phyloP scores from a whole-genome alignment of 2,113 vertebrate genomes.

The Dipodomys merriami region DNA sequence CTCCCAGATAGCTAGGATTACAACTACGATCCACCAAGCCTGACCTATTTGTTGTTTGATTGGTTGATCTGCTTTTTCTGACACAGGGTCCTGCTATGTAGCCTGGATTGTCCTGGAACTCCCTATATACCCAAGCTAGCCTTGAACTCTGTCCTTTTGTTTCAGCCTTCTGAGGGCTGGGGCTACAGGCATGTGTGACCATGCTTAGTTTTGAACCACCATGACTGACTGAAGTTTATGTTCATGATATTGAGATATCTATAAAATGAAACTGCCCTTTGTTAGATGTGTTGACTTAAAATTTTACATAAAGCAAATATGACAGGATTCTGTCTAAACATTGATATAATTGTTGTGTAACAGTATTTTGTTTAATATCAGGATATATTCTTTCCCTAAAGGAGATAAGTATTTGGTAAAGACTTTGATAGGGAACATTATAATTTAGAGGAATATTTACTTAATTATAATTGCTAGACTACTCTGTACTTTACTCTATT shows the following conservation, averaged over 20 bases:
- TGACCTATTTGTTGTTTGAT: too few relatives aligned
- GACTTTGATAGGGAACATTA: not conserved
- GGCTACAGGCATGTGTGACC: not conserved
- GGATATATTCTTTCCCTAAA: not conserved
- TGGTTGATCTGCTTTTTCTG: not conserved
- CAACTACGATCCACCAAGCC: too few relatives aligned
- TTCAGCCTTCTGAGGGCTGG: not conserved
- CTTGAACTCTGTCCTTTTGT: not conserved
- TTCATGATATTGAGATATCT: not conserved
- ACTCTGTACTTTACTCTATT: not conserved
- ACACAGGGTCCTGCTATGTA: not conserved
- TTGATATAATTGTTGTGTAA: conserved; percentile 16
- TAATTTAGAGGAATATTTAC: not conserved
- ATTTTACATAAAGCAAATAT: conserved; percentile 12
- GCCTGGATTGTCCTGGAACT: too few relatives aligned
- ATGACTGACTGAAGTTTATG: not conserved
- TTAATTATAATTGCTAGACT: not conserved
- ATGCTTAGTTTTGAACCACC: not conserved
- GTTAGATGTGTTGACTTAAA: conserved; percentile 5
- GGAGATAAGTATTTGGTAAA: not conserved
- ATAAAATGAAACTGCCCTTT: not conserved
- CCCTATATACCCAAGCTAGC: not conserved
- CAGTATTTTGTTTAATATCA: conserved; percentile 9
- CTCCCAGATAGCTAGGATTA: too few relatives aligned
- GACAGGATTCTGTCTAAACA: not conserved